Conservation (phyloP, 2,797 vertebrate species). For the Hirundo rustica region DNA sequence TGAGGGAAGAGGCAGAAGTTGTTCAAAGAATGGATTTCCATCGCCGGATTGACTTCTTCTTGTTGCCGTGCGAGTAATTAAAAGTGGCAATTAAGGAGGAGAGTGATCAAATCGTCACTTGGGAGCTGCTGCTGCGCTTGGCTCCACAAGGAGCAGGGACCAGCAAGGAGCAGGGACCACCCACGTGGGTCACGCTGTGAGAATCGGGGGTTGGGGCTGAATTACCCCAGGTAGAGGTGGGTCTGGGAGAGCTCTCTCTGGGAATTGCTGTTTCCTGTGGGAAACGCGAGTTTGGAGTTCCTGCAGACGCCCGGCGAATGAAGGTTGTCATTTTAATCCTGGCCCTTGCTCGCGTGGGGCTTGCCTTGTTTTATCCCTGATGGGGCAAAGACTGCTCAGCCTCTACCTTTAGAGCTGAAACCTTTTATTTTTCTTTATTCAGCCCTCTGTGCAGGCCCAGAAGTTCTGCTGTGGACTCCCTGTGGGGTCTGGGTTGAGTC, state of each 20-base stretch:
- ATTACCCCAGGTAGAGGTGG: not conserved
- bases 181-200: accelerated
- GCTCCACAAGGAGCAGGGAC: accelerated
- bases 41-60: slow-evolving; percentile 6
- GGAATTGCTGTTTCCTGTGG: not conserved
- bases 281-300: not conserved
- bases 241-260: not conserved
- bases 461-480: not conserved
- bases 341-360: not conserved
- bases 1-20: slow-evolving; percentile 40
- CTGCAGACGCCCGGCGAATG: not conserved
- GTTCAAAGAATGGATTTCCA: slow-evolving; percentile 57
- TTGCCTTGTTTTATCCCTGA: not conserved
- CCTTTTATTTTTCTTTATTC: not conserved
- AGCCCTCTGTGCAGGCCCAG: not conserved
- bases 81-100: slow-evolving; percentile 33
- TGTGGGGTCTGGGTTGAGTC: not conserved
- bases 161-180: not conserved
- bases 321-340: not conserved
- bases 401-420: not conserved
- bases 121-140: not conserved
- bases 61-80: slow-evolving; percentile 21
- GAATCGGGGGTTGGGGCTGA: not conserved
- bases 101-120: not conserved
- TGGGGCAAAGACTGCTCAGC: not conserved